phyloP scores from a whole-genome alignment of 2,888 invertebrate species.

The Cancer borealis region DNA sequence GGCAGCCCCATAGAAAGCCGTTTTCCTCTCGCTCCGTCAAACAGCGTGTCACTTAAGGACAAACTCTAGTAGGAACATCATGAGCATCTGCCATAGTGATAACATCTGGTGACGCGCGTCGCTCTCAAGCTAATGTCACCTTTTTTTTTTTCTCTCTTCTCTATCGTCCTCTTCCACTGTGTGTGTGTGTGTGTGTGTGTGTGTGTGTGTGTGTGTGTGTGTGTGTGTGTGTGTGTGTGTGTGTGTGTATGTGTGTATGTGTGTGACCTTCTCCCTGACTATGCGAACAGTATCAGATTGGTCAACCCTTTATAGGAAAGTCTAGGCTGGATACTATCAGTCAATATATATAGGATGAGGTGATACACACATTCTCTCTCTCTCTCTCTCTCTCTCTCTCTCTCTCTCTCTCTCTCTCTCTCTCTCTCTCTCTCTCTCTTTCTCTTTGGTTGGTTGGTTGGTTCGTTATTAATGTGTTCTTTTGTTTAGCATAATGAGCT shows the following conservation, averaged over 20 bases:
- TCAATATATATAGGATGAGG: no score
- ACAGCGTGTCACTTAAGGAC: constrained; percentile 17
- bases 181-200: neutral
- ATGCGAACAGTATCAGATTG: no score
- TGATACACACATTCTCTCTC: no score
- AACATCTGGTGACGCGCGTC: neutral
- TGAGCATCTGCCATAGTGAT: neutral
- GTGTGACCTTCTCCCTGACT: no score
- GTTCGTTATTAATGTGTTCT: constrained; percentile 8
- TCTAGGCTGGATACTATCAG: no score
- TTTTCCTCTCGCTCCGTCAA: neutral
- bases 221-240: neutral
- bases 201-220: constrained; percentile 14
- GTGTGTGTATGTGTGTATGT: neutral
- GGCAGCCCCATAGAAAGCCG: neutral
- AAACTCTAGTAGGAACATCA: neutral
- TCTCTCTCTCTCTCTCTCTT: no score
- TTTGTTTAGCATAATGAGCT: constrained; percentile 27
- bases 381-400: no score
- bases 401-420: no score
- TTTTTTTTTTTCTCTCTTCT: neutral
- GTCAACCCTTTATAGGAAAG: no score
- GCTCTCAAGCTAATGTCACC: neutral
- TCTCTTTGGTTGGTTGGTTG: neutral
- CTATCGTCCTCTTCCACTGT: neutral